Evolutionary conservation across 2,888 invertebrate genomes (phyloP).

Genomic region (Hydrotaea diabolus): DNA sequence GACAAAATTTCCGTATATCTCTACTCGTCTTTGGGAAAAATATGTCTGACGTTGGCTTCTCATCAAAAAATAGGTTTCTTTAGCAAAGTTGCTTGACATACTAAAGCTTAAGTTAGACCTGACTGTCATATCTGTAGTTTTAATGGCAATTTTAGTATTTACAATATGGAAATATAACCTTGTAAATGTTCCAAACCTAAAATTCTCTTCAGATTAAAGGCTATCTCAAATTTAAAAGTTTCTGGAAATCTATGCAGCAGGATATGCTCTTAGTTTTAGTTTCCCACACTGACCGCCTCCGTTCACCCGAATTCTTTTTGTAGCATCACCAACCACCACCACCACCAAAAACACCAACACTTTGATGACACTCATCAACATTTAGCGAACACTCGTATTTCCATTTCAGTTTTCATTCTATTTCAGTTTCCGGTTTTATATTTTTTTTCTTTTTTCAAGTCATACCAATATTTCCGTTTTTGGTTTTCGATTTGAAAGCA

Average conservation of each 20-base stretch:
- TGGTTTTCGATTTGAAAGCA: conserved; percentile 70
- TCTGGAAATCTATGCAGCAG: background rate
- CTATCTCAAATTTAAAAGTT: too few relatives aligned
- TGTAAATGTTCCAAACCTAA: too few relatives aligned
- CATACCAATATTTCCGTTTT: conserved; percentile 5
- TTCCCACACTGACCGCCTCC: background rate
- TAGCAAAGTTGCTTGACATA: too few relatives aligned
- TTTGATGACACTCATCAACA: conserved; percentile 13
- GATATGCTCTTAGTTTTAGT: background rate
- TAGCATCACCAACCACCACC: conserved; percentile 29
- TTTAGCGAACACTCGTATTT: conserved; percentile 13
- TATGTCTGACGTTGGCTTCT: too few relatives aligned
- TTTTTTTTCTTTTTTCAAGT: conserved; percentile 6
- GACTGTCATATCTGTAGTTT: too few relatives aligned
- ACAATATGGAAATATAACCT: too few relatives aligned
- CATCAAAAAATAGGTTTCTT: too few relatives aligned
- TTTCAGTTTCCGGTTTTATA: conserved; percentile 16
- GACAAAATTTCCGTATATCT: too few relatives aligned
- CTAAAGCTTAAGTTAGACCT: too few relatives aligned
- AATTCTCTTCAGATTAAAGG: too few relatives aligned
- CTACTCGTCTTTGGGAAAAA: too few relatives aligned
- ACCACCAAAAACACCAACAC: conserved; percentile 18
- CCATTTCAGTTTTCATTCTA: background rate
- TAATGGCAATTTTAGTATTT: too few relatives aligned
- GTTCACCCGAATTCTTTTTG: background rate